Percentiles rank a stretch among this genome's conserved stretches.
Evolutionary conservation across 2,888 invertebrate genomes (phyloP).

Genomic region (Apodemia zela): DNA sequence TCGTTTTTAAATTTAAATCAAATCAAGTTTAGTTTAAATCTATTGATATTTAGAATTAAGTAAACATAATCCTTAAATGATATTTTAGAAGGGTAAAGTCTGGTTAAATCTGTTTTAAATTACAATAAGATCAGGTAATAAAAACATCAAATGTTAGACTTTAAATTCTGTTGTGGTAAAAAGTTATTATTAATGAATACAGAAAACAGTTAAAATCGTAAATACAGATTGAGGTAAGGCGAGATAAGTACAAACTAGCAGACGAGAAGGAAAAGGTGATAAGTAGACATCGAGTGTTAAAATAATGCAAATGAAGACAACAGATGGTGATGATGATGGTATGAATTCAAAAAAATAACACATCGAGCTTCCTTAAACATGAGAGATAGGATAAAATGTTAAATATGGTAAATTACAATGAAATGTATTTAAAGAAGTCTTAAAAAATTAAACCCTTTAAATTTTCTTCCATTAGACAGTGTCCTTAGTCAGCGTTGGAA

Average conservation of each 20-base stretch:
- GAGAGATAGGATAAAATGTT: too few relatives aligned
- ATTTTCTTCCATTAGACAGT: too few relatives aligned
- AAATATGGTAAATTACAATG: too few relatives aligned
- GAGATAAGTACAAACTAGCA: conserved; percentile 8
- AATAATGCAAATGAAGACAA: conserved; percentile 12
- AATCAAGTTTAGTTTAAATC: not conserved
- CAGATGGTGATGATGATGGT: conserved; percentile 1
- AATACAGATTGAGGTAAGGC: not conserved
- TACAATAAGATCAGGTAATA: not conserved
- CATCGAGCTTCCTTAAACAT: too few relatives aligned
- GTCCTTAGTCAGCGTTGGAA: too few relatives aligned
- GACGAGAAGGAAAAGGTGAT: not conserved
- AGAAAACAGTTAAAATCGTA: not conserved
- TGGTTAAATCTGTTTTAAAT: not conserved
- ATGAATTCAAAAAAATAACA: too few relatives aligned
- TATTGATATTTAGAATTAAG: not conserved
- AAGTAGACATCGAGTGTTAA: not conserved
- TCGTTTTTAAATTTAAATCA: not conserved
- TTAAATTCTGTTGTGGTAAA: not conserved
- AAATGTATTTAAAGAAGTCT: too few relatives aligned
- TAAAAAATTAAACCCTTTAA: too few relatives aligned
- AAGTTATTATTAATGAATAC: not conserved
- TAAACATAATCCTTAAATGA: not conserved
- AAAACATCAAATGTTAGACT: not conserved
- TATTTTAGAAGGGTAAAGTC: not conserved